Evolutionary conservation across 2,113 vertebrate genomes (phyloP), one percentile per base, ranked within the genome.

Genomic region (Hystrix brachyura): DNA sequence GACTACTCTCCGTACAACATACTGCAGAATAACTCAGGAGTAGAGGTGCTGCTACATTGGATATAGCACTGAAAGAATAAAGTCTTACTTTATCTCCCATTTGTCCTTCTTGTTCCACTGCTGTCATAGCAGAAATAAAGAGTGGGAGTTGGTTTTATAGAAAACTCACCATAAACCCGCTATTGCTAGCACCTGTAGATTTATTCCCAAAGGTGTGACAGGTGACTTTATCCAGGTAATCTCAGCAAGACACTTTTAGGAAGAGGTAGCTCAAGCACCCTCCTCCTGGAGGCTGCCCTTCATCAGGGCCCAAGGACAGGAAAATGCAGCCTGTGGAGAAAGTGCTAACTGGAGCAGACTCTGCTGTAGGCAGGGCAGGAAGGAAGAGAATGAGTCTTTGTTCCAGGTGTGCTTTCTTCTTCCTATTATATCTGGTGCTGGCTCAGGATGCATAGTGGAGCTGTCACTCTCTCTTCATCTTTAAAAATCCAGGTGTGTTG

Each of bases 401-500:
- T 95, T 67, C 55, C 57, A 23, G 21, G 19, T 12, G 3, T 32
- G 46, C 43, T 46, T 94, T 62, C 60, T 92, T 12, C 6, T 57
- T 87, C 62, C 83, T 84, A 0, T 46, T n/a, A 34, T 9, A 91
- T n/a, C 51, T 18, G 23, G 62, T 18, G 21, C 72, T 85, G 51
- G 46, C 11, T 48, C 23, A 1, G 48, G 91, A 53, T 81, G 25
- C 89, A 57, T 32, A 8, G 48, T 8, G 5, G 51, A 67, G 38
- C 57, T 76, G 87, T 84, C 38, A 67, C 43, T 67, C 59, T 87
- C 2, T 85, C 84, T 38, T 76, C 89, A 23, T 83, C 57, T 83
- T 65, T 71, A 83, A 91, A 94, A 60, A 32, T 69, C 60, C 74
- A 96, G 90, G 80, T 87, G 64, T 90, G 76, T 76, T 29, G 64